Evolutionary conservation across 2,888 invertebrate species (phyloP), one percentile per base, ranked within the genome.

Genomic region (Cephalotes varians): DNA sequence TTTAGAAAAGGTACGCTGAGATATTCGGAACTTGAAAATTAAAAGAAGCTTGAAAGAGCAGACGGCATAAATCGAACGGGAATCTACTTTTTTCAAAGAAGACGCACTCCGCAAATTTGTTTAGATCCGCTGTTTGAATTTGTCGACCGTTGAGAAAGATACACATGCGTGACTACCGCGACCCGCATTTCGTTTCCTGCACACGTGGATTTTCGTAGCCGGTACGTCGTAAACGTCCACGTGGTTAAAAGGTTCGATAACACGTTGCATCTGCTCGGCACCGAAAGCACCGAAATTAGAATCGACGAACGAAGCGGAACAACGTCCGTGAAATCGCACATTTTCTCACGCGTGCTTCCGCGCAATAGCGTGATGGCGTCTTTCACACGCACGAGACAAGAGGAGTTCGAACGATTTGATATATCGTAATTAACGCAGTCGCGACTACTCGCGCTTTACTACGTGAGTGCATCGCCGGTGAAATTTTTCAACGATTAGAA

Each of bases 101-200:
- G 49, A 25, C 64, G 3, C 1, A 28, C n/a, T 37, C 3, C 44
- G 77, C 77, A 56, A 77, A 47, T 69, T 69, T 44, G 44, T 69
- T 77, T 79, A 47, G 44, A 79, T 71, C 69, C 56, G 44, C 44
- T 18, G 56, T 34, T 69, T 21, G 56, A 79, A 54, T 21, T 82
- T 37, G 56, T 58, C 76, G 87, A 56, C 85, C 79, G 80, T 89
- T 83, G 74, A 85, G 40, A 65, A 82, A 82, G 86, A 72, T 77
- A 83, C 82, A 87, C 88, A 90, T 89, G 88, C 90, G 90, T 85
- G 85, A 85, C 81, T 72, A 4, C 25, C 60, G 72, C 84, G 82
- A 85, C 91, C 91, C 91, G 91, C 90, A 91, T 91, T 85, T 81
- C 85, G 87, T 86, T 92, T 92, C 92, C 91, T 90, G 92, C 86